Percentiles rank a stretch among this genome's conserved stretches.
Evolutionary conservation across 2,888 invertebrate species (phyloP).

Genomic region (Temnothorax unifasciatus): DNA sequence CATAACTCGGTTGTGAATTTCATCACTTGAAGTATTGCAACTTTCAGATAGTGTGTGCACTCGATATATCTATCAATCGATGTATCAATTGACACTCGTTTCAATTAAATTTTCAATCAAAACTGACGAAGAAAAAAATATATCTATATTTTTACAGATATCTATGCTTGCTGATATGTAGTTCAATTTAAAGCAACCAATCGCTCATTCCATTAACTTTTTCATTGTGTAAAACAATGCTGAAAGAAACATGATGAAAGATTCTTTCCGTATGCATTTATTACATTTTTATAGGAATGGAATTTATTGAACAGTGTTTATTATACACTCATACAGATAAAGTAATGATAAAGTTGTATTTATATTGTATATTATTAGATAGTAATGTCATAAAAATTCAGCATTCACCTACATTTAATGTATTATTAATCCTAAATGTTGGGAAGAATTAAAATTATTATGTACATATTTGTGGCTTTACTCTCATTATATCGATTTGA

Average conservation of each 20-base stretch:
- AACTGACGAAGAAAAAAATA: constrained; percentile 29
- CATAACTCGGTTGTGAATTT: constrained; percentile 4
- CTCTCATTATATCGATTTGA: neutral
- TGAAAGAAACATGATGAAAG: neutral
- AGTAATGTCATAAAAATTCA: neutral
- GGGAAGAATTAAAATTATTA: neutral
- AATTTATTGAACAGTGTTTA: neutral
- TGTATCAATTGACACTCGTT: constrained; percentile 41
- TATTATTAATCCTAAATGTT: constrained; percentile 3
- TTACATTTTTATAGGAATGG: neutral
- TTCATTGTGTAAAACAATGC: neutral
- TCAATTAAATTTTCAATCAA: constrained; percentile 46
- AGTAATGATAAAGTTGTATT: neutral
- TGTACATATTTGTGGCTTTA: neutral
- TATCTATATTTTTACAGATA: constrained; percentile 10
- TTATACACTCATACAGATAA: neutral
- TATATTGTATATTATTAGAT: no score
- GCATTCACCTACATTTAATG: neutral
- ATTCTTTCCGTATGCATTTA: neutral
- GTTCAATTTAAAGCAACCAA: constrained; percentile 27
- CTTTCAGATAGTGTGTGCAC: neutral
- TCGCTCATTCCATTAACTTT: constrained; percentile 31
- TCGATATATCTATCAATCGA: neutral
- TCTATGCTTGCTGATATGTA: neutral
- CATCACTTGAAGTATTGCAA: constrained; percentile 11